These are phyloP conservation scores for Numenius arquata DNA, from an alignment of 2,113 vertebrate species.

Conservation along the genomic window DNA sequence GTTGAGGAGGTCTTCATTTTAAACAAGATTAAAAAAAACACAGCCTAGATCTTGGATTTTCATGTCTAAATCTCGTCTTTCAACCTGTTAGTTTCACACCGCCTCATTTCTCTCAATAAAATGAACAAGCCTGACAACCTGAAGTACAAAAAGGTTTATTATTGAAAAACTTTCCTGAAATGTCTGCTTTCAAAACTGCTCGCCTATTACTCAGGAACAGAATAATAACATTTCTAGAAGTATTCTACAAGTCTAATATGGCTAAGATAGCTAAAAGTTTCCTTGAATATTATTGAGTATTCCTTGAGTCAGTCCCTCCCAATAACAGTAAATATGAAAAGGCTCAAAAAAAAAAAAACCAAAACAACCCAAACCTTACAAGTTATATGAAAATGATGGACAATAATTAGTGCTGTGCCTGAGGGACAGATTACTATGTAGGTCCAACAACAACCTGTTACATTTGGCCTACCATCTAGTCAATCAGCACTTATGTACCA, in stretches of 20 bases:
- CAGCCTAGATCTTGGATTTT: neutral
- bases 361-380: neutral
- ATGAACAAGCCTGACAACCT: neutral
- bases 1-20: neutral
- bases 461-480: neutral
- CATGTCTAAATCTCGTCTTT: neutral
- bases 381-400: neutral
- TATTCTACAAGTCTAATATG: neutral
- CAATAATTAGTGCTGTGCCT: neutral
- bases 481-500: neutral
- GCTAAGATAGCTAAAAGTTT: neutral
- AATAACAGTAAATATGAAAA: neutral
- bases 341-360: neutral
- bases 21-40: neutral
- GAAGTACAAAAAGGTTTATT: neutral
- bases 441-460: neutral
- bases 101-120: neutral
- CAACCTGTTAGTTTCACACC: neutral
- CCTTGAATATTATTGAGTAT: neutral
- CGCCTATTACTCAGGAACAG: neutral
- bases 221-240: neutral
- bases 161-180: neutral
- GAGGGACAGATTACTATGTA: neutral
- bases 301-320: neutral
- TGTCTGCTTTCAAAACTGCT: neutral